These are phyloP conservation scores for Craniophora ligustri DNA, from an alignment of 2,888 invertebrate species.

Conservation along the genomic window DNA sequence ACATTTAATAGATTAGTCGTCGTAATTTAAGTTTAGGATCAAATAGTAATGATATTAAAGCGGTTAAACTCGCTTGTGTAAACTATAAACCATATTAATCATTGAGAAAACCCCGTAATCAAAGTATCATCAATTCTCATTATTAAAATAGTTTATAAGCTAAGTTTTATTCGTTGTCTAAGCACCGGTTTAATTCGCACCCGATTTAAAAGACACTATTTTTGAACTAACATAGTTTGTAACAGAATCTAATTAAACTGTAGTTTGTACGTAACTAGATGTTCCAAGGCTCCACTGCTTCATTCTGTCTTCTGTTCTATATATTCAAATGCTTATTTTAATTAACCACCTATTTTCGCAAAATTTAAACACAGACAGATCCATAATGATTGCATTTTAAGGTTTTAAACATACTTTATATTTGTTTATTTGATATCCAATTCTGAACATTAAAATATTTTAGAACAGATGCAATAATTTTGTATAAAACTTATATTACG, in stretches of 20 bases:
- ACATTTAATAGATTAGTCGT: slow-evolving; percentile 47
- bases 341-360: too few relatives aligned
- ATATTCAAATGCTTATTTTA: slow-evolving; percentile 7
- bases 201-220: slow-evolving; percentile 62
- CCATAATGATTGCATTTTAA: too few relatives aligned
- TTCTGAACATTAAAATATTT: slow-evolving; percentile 5
- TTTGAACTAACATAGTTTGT: slow-evolving; percentile 56
- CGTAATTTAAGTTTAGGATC: slow-evolving; percentile 49
- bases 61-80: slow-evolving; percentile 25
- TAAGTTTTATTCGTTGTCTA: slow-evolving; percentile 49
- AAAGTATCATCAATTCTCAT: slow-evolving; percentile 34
- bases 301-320: slow-evolving; percentile 17
- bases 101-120: slow-evolving; percentile 44
- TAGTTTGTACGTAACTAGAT: slow-evolving; percentile 43
- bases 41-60: slow-evolving; percentile 33
- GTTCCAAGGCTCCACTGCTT: slow-evolving; percentile 22
- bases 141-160: slow-evolving; percentile 35
- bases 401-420: too few relatives aligned
- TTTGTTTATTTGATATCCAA: neutral
- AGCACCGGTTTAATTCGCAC: slow-evolving; percentile 75
- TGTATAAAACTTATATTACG: slow-evolving; percentile 14
- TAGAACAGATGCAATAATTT: slow-evolving; percentile 9
- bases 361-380: too few relatives aligned
- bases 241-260: slow-evolving; percentile 24
- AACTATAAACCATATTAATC: slow-evolving; percentile 32